A percentile compares a stretch with the other conserved stretches of the same genome.
Conservation (phyloP, 2,797 vertebrate genomes). For the Phrynocephalus guinanensis region DNA sequence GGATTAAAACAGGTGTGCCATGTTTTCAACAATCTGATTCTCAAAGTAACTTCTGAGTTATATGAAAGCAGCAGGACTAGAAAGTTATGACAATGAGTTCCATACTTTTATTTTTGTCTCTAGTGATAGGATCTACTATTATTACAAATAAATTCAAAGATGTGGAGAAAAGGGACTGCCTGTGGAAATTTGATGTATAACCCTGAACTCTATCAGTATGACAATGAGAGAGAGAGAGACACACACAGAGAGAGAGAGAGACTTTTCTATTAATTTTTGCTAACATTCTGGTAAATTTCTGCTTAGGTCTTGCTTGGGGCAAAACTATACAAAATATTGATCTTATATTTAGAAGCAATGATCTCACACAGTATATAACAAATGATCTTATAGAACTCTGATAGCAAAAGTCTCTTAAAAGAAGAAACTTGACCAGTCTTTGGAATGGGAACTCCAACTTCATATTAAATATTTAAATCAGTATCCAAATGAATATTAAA, state of each 20-base stretch:
- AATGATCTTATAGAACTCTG: too few relatives aligned
- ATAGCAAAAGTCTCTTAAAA: too few relatives aligned
- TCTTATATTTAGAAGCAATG: too few relatives aligned
- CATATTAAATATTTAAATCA: too few relatives aligned
- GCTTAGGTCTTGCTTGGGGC: too few relatives aligned
- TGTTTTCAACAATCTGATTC: background rate
- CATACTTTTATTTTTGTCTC: background rate
- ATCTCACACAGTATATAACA: too few relatives aligned
- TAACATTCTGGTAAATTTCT: too few relatives aligned
- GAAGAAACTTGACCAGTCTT: too few relatives aligned
- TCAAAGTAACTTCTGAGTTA: background rate
- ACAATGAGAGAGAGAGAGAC: background rate
- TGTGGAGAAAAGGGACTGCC: background rate
- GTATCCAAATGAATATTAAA: too few relatives aligned
- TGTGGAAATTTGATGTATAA: background rate
- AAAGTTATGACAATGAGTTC: background rate
- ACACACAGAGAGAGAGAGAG: background rate
- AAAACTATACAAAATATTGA: too few relatives aligned
- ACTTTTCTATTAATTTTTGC: too few relatives aligned
- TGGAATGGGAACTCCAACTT: too few relatives aligned
- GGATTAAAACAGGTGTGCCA: background rate
- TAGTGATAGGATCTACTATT: background rate
- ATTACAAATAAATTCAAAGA: background rate
- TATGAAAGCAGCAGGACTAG: background rate
- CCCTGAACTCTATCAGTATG: background rate